These are phyloP conservation scores for Eublepharis macularius DNA, from an alignment of 2,113 vertebrate genomes.

Conservation along the genomic window DNA sequence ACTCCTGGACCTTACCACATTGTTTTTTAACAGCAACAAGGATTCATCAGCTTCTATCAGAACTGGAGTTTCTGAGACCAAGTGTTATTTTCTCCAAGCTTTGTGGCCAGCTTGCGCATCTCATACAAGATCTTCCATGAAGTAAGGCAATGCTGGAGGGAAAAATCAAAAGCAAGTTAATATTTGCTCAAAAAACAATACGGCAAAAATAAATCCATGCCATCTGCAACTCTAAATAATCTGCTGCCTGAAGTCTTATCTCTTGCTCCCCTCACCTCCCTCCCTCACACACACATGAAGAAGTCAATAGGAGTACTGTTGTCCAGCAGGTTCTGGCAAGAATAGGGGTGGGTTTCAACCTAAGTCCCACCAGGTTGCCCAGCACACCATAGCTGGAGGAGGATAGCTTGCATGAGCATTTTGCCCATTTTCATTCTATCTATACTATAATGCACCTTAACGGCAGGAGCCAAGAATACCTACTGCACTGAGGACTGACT, in stretches of 20 bases:
- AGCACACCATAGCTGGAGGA: neutral
- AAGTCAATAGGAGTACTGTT: neutral
- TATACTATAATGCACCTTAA: neutral
- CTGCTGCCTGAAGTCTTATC: neutral
- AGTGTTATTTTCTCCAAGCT: constrained; percentile 7
- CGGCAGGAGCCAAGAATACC: neutral
- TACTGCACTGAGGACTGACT: neutral
- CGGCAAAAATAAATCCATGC: neutral
- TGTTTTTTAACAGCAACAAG: constrained; percentile 16
- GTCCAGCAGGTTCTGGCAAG: neutral
- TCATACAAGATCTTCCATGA: neutral
- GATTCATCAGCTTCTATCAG: neutral
- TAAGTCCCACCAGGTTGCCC: neutral
- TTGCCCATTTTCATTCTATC: neutral
- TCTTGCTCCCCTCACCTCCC: too few relatives aligned
- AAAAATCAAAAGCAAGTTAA: neutral
- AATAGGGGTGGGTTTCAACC: neutral
- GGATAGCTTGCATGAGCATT: neutral
- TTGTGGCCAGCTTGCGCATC: neutral
- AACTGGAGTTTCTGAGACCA: neutral
- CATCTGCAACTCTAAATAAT: neutral
- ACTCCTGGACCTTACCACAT: constrained; percentile 20
- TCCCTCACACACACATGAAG: neutral
- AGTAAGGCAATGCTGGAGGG: neutral
- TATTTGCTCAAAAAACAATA: neutral